These are phyloP conservation scores for Trichonephila inaurata DNA, from an alignment of 1,140 invertebrate genomes.

Conservation along the genomic window DNA sequence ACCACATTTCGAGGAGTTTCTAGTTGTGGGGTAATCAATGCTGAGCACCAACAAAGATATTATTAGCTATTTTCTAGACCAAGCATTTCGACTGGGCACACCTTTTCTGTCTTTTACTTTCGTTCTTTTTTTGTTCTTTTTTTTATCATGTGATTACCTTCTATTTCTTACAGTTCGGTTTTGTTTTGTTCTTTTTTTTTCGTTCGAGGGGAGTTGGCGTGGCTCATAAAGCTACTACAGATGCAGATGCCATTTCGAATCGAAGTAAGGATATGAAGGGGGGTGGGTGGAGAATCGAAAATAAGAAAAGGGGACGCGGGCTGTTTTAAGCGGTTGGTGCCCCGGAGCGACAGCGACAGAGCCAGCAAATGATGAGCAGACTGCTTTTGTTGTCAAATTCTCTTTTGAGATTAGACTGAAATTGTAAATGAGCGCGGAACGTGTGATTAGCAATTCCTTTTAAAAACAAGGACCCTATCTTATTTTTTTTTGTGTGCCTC, in stretches of 20 bases:
- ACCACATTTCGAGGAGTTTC: slow-evolving; percentile 45
- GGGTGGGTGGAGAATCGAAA: too few species aligned
- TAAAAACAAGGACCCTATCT: neutral
- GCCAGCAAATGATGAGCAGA: slow-evolving; percentile 41
- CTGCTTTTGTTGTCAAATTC: slow-evolving; percentile 67
- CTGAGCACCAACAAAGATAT: slow-evolving; percentile 61
- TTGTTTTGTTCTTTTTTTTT: neutral
- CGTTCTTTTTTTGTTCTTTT: too few species aligned
- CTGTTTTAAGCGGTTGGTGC: slow-evolving; percentile 56
- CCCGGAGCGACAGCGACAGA: slow-evolving; percentile 40
- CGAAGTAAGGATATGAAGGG: neutral
- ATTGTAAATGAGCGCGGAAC: slow-evolving; percentile 67
- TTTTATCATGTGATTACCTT: neutral
- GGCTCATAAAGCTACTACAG: neutral
- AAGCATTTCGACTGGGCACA: slow-evolving; percentile 43
- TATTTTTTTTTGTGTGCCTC: slow-evolving; percentile 24
- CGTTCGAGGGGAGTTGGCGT: neutral
- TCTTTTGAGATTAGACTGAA: neutral
- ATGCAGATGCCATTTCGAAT: slow-evolving; percentile 48
- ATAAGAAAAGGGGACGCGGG: neutral
- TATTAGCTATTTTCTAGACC: slow-evolving; percentile 55
- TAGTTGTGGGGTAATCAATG: slow-evolving; percentile 48
- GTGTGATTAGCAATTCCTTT: slow-evolving; percentile 64
- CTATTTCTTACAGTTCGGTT: neutral
- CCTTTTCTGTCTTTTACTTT: slow-evolving; percentile 19